Conservation (phyloP, 2,113 vertebrate species). For the Periophthalmus modestus region DNA sequence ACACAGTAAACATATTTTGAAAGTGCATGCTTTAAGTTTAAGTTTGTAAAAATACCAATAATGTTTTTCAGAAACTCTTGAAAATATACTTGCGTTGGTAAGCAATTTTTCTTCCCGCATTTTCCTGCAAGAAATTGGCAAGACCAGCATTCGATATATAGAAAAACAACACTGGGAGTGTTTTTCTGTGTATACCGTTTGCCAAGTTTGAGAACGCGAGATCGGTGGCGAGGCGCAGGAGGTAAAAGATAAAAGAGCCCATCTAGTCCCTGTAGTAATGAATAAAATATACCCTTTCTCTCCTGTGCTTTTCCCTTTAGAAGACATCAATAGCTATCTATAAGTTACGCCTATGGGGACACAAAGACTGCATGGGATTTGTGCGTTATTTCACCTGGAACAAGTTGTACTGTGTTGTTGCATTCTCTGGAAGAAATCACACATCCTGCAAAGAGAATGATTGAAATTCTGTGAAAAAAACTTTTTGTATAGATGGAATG, state of each 20-base stretch:
- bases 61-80: not conserved
- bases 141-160: not conserved
- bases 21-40: no score
- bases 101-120: not conserved
- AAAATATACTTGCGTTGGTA: not conserved
- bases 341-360: conserved; percentile 22
- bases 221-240: not conserved
- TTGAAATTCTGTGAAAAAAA: not conserved
- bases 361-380: not conserved
- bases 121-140: not conserved
- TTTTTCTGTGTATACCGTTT: not conserved
- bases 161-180: conserved; percentile 8
- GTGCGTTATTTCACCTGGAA: not conserved
- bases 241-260: conserved; percentile 17
- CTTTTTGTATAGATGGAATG: not conserved
- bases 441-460: not conserved
- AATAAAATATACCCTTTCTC: conserved; percentile 29
- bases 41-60: not conserved
- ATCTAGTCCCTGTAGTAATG: conserved; percentile 13
- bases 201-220: conserved; percentile 4
- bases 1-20: no score
- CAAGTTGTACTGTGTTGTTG: conserved; percentile 10
- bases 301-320: conserved; percentile 10
- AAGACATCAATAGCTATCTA: conserved; percentile 13
- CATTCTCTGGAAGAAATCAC: not conserved